phyloP scores from a whole-genome alignment of 1,140 invertebrate species.

The Leguminivora glycinivorella region DNA sequence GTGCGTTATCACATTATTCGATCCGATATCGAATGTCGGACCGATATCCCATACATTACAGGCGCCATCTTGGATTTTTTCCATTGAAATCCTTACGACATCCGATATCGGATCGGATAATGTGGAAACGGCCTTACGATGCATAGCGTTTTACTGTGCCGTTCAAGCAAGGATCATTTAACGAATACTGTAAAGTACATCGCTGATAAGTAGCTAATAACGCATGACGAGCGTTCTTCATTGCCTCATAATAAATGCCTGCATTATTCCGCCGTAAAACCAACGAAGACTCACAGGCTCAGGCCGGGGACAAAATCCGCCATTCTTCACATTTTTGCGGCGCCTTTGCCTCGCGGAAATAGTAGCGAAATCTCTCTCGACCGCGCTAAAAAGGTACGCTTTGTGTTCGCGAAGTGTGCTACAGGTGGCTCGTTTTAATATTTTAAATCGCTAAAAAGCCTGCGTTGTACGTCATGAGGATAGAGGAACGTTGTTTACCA shows the following conservation, averaged over 20 bases:
- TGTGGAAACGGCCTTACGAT: neutral
- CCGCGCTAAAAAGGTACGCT: constrained; percentile 47
- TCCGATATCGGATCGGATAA: no score
- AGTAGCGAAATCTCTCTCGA: constrained; percentile 46
- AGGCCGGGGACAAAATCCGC: constrained; percentile 30
- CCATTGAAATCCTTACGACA: no score
- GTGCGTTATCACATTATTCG: no score
- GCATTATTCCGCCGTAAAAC: constrained; percentile 36
- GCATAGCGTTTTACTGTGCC: neutral
- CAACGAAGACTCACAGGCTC: constrained; percentile 21
- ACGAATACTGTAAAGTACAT: neutral
- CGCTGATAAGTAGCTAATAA: neutral
- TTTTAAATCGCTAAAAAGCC: constrained; percentile 17
- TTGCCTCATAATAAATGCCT: constrained; percentile 39
- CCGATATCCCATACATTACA: no score
- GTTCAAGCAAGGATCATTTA: neutral
- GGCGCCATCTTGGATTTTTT: no score
- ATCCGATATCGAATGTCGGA: no score
- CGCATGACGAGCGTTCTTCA: neutral
- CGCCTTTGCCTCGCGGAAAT: constrained; percentile 49
- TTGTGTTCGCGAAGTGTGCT: constrained; percentile 35
- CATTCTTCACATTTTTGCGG: constrained; percentile 54
- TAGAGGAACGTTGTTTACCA: neutral
- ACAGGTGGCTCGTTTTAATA: constrained; percentile 41
- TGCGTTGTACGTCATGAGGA: neutral